Conservation (phyloP, 37 sponge, comb jelly and placozoan species). For the Eunapius fragilis region DNA sequence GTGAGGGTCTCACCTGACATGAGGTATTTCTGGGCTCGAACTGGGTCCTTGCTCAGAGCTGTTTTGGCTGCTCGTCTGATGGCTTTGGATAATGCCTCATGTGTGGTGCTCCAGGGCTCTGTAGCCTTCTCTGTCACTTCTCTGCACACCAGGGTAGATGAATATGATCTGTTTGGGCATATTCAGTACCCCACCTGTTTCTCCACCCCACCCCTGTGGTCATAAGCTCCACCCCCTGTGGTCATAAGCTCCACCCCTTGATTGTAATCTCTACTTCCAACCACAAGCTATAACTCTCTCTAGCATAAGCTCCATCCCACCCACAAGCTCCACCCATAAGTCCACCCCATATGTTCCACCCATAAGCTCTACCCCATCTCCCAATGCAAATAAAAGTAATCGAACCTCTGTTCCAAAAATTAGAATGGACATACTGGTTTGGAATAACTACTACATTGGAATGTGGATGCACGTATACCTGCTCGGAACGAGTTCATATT, state of each 20-base stretch:
- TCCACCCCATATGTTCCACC: too few relatives aligned
- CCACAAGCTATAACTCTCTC: neutral
- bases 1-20: conserved; percentile 74
- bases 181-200: neutral
- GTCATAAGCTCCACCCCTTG: neutral
- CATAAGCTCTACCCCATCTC: too few relatives aligned
- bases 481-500: conserved; percentile 23
- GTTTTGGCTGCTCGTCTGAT: conserved; percentile 58
- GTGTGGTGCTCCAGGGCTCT: conserved; percentile 10
- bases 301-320: too few relatives aligned
- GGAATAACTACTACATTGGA: too few relatives aligned
- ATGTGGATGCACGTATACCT: too few relatives aligned
- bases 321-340: too few relatives aligned
- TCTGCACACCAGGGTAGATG: neutral
- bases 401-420: too few relatives aligned
- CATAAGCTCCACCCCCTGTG: neutral
- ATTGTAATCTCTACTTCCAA: neutral
- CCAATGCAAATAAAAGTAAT: neutral
- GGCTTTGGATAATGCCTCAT: conserved; percentile 27
- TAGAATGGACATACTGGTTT: neutral
- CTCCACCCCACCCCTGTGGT: neutral
- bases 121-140: neutral
- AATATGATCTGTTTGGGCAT: neutral
- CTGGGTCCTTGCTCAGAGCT: conserved; percentile 60
- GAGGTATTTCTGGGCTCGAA: conserved; percentile 55